Evolutionary conservation across 2,888 invertebrate genomes (phyloP).

Genomic region (Synergus itoensis): DNA sequence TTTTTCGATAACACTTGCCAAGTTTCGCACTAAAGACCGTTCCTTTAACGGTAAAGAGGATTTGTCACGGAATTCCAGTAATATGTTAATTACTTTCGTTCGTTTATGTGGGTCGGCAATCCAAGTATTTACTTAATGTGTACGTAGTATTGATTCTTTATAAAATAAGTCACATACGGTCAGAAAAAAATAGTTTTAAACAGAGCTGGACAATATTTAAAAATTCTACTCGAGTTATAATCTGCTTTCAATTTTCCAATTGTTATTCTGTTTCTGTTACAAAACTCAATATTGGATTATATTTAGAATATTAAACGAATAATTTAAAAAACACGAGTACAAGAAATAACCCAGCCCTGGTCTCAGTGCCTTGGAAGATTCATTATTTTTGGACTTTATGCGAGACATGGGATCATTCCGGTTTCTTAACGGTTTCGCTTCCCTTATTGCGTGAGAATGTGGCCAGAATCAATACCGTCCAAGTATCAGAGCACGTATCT

Average conservation of each 20-base stretch:
- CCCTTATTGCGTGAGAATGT: slow-evolving; percentile 36
- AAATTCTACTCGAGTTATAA: too few relatives aligned
- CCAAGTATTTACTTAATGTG: background rate
- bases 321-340: background rate
- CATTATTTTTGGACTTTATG: background rate
- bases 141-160: background rate
- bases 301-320: background rate
- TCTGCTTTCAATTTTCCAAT: too few relatives aligned
- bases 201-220: too few relatives aligned
- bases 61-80: slow-evolving; percentile 6
- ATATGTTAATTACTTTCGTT: slow-evolving; percentile 24
- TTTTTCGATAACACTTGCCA: background rate
- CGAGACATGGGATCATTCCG: slow-evolving; percentile 23
- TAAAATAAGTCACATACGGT: background rate
- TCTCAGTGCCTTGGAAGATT: background rate
- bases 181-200: background rate
- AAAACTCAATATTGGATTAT: background rate
- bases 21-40: background rate
- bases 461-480: slow-evolving; percentile 22
- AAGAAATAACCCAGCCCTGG: background rate
- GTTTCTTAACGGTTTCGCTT: slow-evolving; percentile 30
- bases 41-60: slow-evolving; percentile 16
- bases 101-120: slow-evolving; percentile 4
- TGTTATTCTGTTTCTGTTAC: too few relatives aligned
- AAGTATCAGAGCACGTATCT: slow-evolving; percentile 13